Evolutionary conservation across 2,888 invertebrate species (phyloP), one percentile per base, ranked within the genome.

Genomic region (Eretmocerus hayati): DNA sequence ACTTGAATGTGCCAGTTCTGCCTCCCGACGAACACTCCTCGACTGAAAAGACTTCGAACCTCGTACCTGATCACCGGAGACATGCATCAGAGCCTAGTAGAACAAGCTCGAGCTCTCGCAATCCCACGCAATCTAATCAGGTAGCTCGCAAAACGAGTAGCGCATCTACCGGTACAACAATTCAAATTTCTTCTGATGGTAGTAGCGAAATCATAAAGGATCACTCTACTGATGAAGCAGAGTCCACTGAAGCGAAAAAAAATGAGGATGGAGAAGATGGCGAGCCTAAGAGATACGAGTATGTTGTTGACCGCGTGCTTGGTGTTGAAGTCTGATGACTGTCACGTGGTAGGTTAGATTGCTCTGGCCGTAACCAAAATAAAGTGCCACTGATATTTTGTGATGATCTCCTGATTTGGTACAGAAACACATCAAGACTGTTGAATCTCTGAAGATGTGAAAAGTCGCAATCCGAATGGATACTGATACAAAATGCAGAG

Each of bases 231-330:
- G 73, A 56, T 52, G 59, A 21, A 53, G 42, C 31, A 26, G 13
- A 41, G 16, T 21, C n/a, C 5, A 16, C 50, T 50, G 43, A 59
- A 36, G 50, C 48, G 2, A 22, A 43, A 3, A 37, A 48, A 32
- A 13, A 23, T 39, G 18, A 42, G 15, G 60, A 56, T 18, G 46
- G 48, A 1, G 46, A 50, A 16, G 61, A 58, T 62, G 74, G 72
- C 56, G 76, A 74, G 56, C 67, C 71, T 53, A 79, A 78, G 63
- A 81, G 84, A 69, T 88, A 83, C 73, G 85, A 87, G 58, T 88
- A 88, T 72, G 85, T 88, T 57, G 85, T 90, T 57, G 89, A 89
- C 74, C 79, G 88, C 71, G 85, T 82, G 52, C 77, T 88, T 63
- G 89, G 90, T 65, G 90, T 90, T 60, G 89, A 89, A 75, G 89